These are phyloP conservation scores for Colaptes auratus DNA, from an alignment of 2,113 vertebrate genomes.

Conservation along the genomic window DNA sequence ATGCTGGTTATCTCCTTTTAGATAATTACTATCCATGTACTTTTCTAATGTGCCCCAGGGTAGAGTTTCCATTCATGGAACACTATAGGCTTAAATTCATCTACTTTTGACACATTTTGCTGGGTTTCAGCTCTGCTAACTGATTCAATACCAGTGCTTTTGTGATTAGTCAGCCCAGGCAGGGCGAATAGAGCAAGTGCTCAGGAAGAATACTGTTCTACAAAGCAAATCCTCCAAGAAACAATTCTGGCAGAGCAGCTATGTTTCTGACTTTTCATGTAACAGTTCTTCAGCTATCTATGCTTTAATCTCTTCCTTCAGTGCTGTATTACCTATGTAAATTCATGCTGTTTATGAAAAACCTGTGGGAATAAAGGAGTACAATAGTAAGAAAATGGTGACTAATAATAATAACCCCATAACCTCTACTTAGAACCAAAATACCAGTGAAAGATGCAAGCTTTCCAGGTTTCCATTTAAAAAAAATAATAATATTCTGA, in stretches of 20 bases:
- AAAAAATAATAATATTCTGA: background rate
- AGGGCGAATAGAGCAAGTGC: background rate
- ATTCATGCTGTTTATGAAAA: slow-evolving; percentile 27
- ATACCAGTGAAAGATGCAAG: background rate
- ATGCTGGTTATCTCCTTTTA: slow-evolving; percentile 42
- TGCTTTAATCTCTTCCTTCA: background rate
- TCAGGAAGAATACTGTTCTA: background rate
- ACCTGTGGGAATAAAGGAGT: slow-evolving; percentile 9
- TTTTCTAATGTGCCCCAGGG: slow-evolving; percentile 24
- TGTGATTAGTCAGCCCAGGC: slow-evolving; percentile 6
- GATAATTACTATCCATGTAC: slow-evolving; percentile 49
- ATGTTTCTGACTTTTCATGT: background rate
- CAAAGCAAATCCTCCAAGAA: slow-evolving; percentile 3
- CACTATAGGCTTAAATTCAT: slow-evolving; percentile 26
- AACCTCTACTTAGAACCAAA: slow-evolving; percentile 7
- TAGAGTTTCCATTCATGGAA: slow-evolving; percentile 42
- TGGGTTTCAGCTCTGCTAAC: background rate
- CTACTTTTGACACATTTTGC: slow-evolving; percentile 19
- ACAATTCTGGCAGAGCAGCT: background rate
- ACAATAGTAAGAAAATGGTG: background rate
- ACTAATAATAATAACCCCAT: background rate
- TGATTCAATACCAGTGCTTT: slow-evolving; percentile 14
- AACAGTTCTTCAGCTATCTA: background rate
- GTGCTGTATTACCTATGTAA: background rate
- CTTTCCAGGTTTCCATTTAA: no score